These are phyloP conservation scores for Caenorhabditis briggsae DNA, from an alignment of 1,140 invertebrate species.

Conservation along the genomic window DNA sequence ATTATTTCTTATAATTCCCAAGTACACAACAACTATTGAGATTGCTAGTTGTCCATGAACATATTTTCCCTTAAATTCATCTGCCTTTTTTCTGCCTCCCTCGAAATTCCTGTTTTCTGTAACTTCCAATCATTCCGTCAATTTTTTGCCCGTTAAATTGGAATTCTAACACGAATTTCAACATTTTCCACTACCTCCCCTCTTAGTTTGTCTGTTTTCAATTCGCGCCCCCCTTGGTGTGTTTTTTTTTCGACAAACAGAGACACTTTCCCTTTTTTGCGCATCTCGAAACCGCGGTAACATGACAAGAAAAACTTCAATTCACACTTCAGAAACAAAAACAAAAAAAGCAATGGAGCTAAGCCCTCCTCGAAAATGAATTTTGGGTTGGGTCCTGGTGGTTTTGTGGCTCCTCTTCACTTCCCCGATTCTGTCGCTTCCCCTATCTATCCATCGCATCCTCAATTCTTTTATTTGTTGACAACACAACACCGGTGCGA, in stretches of 20 bases:
- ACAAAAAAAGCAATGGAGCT: slow-evolving; percentile 23
- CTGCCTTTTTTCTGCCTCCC: background rate
- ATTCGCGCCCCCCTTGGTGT: background rate
- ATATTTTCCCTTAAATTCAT: background rate
- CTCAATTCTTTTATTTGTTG: slow-evolving; percentile 55
- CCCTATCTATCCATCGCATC: slow-evolving; percentile 32
- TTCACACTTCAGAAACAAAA: slow-evolving; percentile 48
- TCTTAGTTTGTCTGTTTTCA: slow-evolving; percentile 23
- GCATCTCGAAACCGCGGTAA: slow-evolving; percentile 35
- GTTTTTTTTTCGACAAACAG: slow-evolving; percentile 45
- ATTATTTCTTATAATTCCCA: no score
- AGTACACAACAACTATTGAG: background rate
- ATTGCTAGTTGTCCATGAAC: slow-evolving; percentile 10
- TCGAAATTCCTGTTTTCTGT: background rate
- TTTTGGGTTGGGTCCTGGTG: no score
- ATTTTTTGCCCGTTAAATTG: slow-evolving; percentile 35
- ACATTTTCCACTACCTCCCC: background rate
- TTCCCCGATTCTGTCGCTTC: slow-evolving; percentile 41
- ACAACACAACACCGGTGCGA: slow-evolving; percentile 51
- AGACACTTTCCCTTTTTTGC: slow-evolving; percentile 12
- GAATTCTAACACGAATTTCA: background rate
- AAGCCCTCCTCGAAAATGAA: background rate
- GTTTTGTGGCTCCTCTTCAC: background rate
- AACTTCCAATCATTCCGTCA: slow-evolving; percentile 29
- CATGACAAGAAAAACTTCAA: slow-evolving; percentile 35